Evolutionary conservation across 2,888 invertebrate species (phyloP).

Genomic region (Heterodera filipjevi): DNA sequence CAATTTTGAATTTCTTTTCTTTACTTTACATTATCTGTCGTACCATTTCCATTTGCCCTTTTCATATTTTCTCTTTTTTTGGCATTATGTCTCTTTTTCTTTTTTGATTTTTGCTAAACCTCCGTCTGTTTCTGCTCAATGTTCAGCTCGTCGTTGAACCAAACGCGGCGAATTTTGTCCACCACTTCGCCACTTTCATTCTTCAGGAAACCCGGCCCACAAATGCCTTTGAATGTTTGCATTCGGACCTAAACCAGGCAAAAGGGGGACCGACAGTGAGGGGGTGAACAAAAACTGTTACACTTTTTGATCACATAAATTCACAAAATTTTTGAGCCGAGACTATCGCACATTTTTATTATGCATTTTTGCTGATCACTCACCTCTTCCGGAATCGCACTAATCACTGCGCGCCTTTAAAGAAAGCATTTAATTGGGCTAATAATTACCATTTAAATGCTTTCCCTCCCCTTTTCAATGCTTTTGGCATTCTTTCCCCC

Average conservation of each 20-base stretch:
- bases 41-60: not conserved
- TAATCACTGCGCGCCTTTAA: slow-evolving; percentile 26
- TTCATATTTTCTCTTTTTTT: not conserved
- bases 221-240: slow-evolving; percentile 57
- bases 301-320: no score
- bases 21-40: no score
- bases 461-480: not conserved
- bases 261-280: no score
- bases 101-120: slow-evolving; percentile 2
- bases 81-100: not conserved
- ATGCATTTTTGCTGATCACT: not conserved
- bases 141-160: slow-evolving; percentile 56
- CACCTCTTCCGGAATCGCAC: slow-evolving; percentile 37
- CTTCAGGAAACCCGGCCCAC: slow-evolving; percentile 59
- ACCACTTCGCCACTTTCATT: slow-evolving; percentile 45
- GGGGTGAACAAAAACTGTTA: no score
- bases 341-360: not conserved
- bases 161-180: slow-evolving; percentile 57
- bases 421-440: no score
- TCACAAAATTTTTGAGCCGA: no score
- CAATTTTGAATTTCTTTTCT: not conserved
- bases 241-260: slow-evolving; percentile 40
- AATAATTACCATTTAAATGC: no score
- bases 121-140: slow-evolving; percentile 57
- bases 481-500: not conserved